These are phyloP conservation scores for Charanyca ferruginea DNA, from an alignment of 2,888 invertebrate genomes.

Conservation along the genomic window DNA sequence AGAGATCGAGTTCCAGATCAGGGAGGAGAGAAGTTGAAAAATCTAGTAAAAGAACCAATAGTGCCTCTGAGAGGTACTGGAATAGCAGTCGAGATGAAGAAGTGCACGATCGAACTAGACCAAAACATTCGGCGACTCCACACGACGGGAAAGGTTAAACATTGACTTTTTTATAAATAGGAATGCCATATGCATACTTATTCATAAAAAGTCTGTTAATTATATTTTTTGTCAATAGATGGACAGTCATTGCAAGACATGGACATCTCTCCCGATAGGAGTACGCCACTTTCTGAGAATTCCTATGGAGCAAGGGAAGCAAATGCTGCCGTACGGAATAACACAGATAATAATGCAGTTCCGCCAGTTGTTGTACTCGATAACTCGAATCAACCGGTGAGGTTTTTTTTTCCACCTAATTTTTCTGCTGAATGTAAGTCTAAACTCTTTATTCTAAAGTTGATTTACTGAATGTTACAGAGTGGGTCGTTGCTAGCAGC, in stretches of 20 bases:
- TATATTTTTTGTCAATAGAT: constrained; percentile 70
- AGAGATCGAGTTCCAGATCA: constrained; percentile 85
- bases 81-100: constrained; percentile 82
- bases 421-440: background rate
- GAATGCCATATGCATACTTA: background rate
- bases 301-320: constrained; percentile 90
- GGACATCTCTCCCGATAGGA: constrained; percentile 98
- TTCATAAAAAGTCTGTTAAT: constrained; percentile 23
- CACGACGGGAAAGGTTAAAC: constrained; percentile 83
- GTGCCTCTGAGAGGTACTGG: constrained; percentile 84
- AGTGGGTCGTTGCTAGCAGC: constrained; percentile 93
- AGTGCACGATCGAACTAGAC: constrained; percentile 80
- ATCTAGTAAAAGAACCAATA: constrained; percentile 83
- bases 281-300: constrained; percentile 96
- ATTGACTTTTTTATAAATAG: background rate
- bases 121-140: constrained; percentile 78
- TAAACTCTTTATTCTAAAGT: background rate
- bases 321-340: constrained; percentile 77
- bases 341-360: constrained; percentile 74
- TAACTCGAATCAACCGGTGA: constrained; percentile 85
- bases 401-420: constrained; percentile 26
- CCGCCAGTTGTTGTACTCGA: constrained; percentile 87
- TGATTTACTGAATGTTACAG: constrained; percentile 64
- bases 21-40: constrained; percentile 84
- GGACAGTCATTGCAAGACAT: constrained; percentile 94